Evolutionary conservation across 1,140 invertebrate genomes (phyloP).

Genomic region (Neodiprion virginianus): DNA sequence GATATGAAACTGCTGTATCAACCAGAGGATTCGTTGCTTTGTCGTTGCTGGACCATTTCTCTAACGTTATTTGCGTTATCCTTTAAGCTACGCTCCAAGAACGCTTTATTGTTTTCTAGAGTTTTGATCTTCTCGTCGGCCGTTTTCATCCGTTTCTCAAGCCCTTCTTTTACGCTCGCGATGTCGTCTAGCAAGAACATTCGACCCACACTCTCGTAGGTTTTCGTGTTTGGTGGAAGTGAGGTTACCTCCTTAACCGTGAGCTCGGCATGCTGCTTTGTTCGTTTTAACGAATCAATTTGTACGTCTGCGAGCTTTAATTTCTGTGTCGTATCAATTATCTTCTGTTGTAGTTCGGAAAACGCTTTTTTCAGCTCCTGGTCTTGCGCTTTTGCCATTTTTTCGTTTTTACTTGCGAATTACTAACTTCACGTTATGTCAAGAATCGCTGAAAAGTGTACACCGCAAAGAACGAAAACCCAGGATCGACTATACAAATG

Average conservation of each 20-base stretch:
- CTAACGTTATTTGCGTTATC: conserved; percentile 85
- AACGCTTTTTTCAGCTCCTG: conserved; percentile 77
- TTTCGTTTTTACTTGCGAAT: conserved; percentile 20
- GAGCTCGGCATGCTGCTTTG: conserved; percentile 74
- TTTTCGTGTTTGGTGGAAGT: conserved; percentile 69
- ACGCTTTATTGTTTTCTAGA: conserved; percentile 77
- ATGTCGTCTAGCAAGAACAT: conserved; percentile 83
- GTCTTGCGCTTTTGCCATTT: conserved; percentile 55
- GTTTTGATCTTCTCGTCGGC: conserved; percentile 76
- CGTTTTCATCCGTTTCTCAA: conserved; percentile 67
- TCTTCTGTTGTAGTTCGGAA: conserved; percentile 82
- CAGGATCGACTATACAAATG: too few relatives aligned
- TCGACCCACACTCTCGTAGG: conserved; percentile 82
- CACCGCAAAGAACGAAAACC: too few relatives aligned
- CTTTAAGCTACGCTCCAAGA: conserved; percentile 79
- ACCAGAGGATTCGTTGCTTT: conserved; percentile 44
- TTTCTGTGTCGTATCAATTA: conserved; percentile 81
- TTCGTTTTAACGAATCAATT: conserved; percentile 74
- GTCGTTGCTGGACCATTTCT: conserved; percentile 79
- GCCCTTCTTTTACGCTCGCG: conserved; percentile 68
- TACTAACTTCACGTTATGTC: background rate
- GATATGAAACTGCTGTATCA: conserved; percentile 21
- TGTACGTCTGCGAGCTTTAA: conserved; percentile 80
- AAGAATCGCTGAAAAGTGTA: background rate
- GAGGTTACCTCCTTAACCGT: conserved; percentile 68